Conservation (phyloP, 2,113 vertebrate genomes). For the Oreochromis tanganicae region DNA sequence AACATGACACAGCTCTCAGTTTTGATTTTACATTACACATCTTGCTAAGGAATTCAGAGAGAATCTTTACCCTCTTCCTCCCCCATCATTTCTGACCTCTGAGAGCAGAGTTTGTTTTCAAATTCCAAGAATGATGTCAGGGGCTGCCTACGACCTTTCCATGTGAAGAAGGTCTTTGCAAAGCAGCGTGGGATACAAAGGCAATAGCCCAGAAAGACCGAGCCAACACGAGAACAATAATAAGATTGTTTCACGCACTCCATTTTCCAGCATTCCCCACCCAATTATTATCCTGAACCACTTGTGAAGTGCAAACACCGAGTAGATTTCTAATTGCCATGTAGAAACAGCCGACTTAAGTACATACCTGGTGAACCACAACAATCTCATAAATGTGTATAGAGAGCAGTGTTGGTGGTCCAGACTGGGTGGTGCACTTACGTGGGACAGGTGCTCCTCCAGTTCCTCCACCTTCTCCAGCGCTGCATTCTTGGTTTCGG, state of each 20-base stretch:
- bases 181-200: constrained; percentile 50
- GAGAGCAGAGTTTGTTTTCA: constrained; percentile 61
- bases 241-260: constrained; percentile 39
- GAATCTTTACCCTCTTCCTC: constrained; percentile 47
- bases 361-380: constrained; percentile 39
- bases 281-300: constrained; percentile 41
- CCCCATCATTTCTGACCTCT: constrained; percentile 54
- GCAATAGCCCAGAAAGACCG: constrained; percentile 9
- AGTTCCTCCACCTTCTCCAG: constrained; percentile 98
- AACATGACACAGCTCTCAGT: constrained; percentile 32
- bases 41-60: constrained; percentile 39
- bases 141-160: constrained; percentile 58
- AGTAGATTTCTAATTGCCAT: constrained; percentile 35
- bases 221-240: constrained; percentile 55
- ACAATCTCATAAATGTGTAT: constrained; percentile 17
- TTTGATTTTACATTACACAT: constrained; percentile 38
- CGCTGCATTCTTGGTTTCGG: constrained; percentile 95
- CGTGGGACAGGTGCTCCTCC: constrained; percentile 94
- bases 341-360: constrained; percentile 27
- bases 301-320: constrained; percentile 49
- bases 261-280: constrained; percentile 31
- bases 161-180: constrained; percentile 48
- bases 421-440: constrained; percentile 65
- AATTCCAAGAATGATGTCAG: constrained; percentile 61
- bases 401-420: constrained; percentile 46